Conservation (phyloP, 2,888 invertebrate species). For the Gnatocerus cornutus region DNA sequence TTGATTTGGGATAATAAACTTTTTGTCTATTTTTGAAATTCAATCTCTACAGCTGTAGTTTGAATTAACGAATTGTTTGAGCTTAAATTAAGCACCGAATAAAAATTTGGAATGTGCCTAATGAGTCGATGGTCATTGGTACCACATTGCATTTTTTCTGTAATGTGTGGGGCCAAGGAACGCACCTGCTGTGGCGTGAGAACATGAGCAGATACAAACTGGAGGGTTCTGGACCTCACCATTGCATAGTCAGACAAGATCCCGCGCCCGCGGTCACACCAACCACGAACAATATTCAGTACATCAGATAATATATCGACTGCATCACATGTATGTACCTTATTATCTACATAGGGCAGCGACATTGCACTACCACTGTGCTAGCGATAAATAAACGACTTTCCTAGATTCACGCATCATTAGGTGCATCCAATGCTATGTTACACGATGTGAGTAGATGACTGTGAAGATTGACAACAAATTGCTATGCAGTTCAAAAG, state of each 20-base stretch:
- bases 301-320: constrained; percentile 38
- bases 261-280: constrained; percentile 44
- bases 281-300: constrained; percentile 31
- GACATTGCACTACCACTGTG: constrained; percentile 36
- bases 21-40: too few species aligned
- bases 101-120: constrained; percentile 3
- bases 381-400: constrained; percentile 37
- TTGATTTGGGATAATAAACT: too few species aligned
- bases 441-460: constrained; percentile 28
- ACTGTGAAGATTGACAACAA: constrained; percentile 34
- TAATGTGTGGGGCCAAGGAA: constrained; percentile 52
- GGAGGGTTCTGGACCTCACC: constrained; percentile 37
- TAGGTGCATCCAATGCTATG: constrained; percentile 27
- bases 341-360: constrained; percentile 40
- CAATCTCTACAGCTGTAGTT: too few species aligned
- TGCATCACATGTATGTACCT: constrained; percentile 44
- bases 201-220: constrained; percentile 42
- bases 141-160: constrained; percentile 47
- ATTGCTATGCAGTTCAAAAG: constrained; percentile 10
- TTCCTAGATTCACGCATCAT: constrained; percentile 39
- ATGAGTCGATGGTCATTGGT: constrained; percentile 15
- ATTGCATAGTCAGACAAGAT: constrained; percentile 33
- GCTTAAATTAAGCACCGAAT: too few species aligned
- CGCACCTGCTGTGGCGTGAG: constrained; percentile 57
- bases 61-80: too few species aligned